Evolutionary conservation across 2,888 invertebrate genomes (phyloP).

Genomic region (Scelioninae gen. 1): DNA sequence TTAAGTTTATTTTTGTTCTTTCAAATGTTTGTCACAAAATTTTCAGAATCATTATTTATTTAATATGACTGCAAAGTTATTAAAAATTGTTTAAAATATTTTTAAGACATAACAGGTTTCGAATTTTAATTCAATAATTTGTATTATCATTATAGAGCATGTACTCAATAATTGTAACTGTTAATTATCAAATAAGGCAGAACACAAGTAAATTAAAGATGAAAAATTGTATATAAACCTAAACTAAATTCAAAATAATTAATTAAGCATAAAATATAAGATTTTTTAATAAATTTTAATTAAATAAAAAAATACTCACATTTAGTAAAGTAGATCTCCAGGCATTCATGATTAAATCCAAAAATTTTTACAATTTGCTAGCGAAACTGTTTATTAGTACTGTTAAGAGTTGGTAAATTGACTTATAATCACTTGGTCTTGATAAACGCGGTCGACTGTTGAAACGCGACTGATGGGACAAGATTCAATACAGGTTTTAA

Average conservation of each 20-base stretch:
- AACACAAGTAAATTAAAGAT: too few relatives aligned
- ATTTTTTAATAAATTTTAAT: neutral
- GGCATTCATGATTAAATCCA: conserved; percentile 44
- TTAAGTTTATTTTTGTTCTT: too few relatives aligned
- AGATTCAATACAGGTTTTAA: conserved; percentile 68
- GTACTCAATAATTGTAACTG: too few relatives aligned
- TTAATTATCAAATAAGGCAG: too few relatives aligned
- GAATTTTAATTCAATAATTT: too few relatives aligned
- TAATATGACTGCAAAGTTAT: too few relatives aligned
- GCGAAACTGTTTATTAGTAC: neutral
- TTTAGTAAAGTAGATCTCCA: conserved; percentile 52
- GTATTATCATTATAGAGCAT: too few relatives aligned
- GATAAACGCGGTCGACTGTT: conserved; percentile 51
- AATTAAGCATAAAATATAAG: neutral
- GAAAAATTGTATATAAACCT: too few relatives aligned
- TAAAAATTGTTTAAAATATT: too few relatives aligned
- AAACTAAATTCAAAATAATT: neutral
- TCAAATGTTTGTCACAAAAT: too few relatives aligned
- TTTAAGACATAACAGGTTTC: too few relatives aligned
- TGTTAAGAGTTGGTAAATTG: conserved; percentile 8
- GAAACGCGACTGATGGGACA: conserved; percentile 53
- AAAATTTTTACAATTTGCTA: conserved; percentile 3
- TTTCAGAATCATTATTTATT: too few relatives aligned
- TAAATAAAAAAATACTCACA: conserved; percentile 34
- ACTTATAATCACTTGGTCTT: conserved; percentile 18